A percentile compares a stretch with the other conserved stretches of the same genome.
Conservation (phyloP, 2,113 vertebrate species). For the Petaurus breviceps region DNA sequence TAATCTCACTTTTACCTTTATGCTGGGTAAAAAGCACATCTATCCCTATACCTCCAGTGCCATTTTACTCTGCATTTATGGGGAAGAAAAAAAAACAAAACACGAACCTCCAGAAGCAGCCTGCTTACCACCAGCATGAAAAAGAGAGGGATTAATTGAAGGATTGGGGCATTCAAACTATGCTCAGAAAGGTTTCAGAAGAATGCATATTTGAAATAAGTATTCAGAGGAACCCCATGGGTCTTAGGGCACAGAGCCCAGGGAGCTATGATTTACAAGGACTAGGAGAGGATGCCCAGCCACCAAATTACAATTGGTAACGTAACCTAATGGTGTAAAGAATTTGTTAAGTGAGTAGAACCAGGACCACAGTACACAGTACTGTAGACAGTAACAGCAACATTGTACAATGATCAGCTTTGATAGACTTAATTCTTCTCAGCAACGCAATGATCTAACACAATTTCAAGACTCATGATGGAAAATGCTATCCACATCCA, state of each 20-base stretch:
- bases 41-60: constrained; percentile 15
- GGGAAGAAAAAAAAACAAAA: not conserved
- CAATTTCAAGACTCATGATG: no score
- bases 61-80: constrained; percentile 54
- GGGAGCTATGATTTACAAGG: constrained; percentile 46
- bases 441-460: no score
- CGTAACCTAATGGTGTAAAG: constrained; percentile 45
- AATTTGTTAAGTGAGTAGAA: constrained; percentile 33
- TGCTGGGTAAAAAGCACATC: constrained; percentile 63
- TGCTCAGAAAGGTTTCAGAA: constrained; percentile 56
- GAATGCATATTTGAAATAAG: constrained; percentile 59
- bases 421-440: no score
- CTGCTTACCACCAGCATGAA: constrained; percentile 74
- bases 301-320: constrained; percentile 35
- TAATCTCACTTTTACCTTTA: constrained; percentile 63
- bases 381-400: no score
- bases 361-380: no score
- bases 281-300: constrained; percentile 4
- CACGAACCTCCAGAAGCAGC: constrained; percentile 34
- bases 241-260: constrained; percentile 35
- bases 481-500: no score
- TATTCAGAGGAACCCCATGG: constrained; percentile 51
- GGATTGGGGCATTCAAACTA: constrained; percentile 69
- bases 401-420: no score
- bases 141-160: constrained; percentile 73